These are phyloP conservation scores for Eurytoma californica DNA, from an alignment of 2,888 invertebrate species.

Conservation along the genomic window DNA sequence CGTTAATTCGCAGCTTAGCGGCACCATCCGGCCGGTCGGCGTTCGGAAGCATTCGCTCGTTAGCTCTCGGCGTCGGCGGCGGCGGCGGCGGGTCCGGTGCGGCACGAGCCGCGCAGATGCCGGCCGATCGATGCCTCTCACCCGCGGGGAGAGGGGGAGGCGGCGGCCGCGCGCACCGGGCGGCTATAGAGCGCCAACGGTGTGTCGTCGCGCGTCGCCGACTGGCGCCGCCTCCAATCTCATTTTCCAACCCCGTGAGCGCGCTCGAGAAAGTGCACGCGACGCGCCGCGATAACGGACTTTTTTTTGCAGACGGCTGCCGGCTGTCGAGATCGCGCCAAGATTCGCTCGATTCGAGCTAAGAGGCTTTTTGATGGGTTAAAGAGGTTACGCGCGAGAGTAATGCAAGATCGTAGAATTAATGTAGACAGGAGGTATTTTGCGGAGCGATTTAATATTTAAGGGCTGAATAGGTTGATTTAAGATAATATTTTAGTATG, in stretches of 20 bases:
- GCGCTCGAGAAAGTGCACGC: neutral
- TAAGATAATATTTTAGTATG: no score
- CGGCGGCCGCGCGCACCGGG: neutral
- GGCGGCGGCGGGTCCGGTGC: neutral
- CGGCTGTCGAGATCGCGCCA: no score
- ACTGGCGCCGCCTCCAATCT: slow-evolving; percentile 41
- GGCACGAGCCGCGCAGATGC: slow-evolving; percentile 9
- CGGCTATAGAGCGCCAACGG: neutral
- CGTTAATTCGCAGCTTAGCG: no score
- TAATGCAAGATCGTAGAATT: no score
- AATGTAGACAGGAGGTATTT: no score
- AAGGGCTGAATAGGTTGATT: no score
- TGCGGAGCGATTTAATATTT: no score
- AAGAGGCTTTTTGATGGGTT: no score
- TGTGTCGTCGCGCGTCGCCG: slow-evolving; percentile 10
- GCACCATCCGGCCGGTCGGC: neutral
- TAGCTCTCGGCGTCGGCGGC: neutral
- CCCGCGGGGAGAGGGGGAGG: neutral
- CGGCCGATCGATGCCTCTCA: slow-evolving; percentile 35
- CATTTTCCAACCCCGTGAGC: slow-evolving; percentile 11
- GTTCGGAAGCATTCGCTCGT: no score
- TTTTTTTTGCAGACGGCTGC: neutral
- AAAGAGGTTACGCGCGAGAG: no score
- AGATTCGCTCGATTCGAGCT: no score
- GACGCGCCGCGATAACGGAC: slow-evolving; percentile 4